Conservation (phyloP, 2,113 vertebrate genomes). For the Pleuronectes platessa region DNA sequence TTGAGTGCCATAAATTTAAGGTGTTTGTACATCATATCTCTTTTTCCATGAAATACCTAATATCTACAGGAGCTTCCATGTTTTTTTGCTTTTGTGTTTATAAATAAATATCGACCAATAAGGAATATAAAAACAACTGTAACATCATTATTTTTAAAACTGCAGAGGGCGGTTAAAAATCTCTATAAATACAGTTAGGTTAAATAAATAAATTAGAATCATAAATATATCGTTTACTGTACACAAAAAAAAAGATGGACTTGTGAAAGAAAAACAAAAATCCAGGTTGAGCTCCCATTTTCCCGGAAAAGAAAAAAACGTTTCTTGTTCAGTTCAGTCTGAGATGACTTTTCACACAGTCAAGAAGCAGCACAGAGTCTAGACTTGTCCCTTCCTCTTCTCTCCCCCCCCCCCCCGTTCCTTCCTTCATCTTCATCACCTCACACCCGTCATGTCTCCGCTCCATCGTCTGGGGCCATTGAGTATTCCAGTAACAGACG, state of each 20-base stretch:
- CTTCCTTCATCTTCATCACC: slow-evolving; percentile 31
- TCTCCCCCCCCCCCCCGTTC: neutral
- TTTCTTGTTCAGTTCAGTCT: slow-evolving; percentile 58
- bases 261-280: slow-evolving; percentile 56
- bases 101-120: slow-evolving; percentile 82
- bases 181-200: slow-evolving; percentile 84
- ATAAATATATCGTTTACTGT: slow-evolving; percentile 82
- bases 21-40: slow-evolving; percentile 7
- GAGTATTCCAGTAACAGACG: slow-evolving; percentile 69
- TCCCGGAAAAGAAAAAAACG: slow-evolving; percentile 28
- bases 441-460: slow-evolving; percentile 41
- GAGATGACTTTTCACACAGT: slow-evolving; percentile 53
- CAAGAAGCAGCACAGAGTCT: slow-evolving; percentile 72
- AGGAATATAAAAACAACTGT: slow-evolving; percentile 77
- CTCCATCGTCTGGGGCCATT: slow-evolving; percentile 46
- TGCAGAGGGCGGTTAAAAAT: slow-evolving; percentile 75
- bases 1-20: slow-evolving; percentile 40
- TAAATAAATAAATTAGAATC: slow-evolving; percentile 88
- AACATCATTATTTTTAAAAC: slow-evolving; percentile 71
- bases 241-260: slow-evolving; percentile 70
- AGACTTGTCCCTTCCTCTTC: slow-evolving; percentile 45
- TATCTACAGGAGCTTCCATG: slow-evolving; percentile 42
- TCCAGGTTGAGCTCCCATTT: slow-evolving; percentile 59
- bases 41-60: slow-evolving; percentile 35
- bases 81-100: slow-evolving; percentile 44